These are phyloP conservation scores for Todus mexicanus DNA, from an alignment of 2,797 vertebrate species.

Conservation along the genomic window DNA sequence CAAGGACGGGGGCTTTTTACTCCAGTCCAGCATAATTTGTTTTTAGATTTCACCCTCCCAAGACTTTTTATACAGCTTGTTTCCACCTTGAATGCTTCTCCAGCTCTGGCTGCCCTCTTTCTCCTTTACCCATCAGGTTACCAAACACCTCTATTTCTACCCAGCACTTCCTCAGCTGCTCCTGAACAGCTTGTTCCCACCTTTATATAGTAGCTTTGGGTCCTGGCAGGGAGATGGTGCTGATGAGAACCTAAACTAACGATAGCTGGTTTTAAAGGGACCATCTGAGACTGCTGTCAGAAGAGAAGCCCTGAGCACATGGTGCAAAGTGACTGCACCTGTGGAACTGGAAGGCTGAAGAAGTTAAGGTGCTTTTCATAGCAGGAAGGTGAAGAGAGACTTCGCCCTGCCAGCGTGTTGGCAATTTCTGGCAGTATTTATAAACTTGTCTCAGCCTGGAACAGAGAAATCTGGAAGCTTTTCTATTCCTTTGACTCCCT, in stretches of 20 bases:
- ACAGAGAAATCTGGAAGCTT: not conserved
- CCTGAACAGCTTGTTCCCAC: not conserved
- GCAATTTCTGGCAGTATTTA: conserved; percentile 2
- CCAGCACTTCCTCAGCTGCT: not conserved
- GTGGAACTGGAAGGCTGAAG: not conserved
- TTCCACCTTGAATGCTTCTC: not conserved
- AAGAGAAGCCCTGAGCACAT: not conserved
- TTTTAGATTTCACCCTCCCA: not conserved
- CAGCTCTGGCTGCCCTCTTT: not conserved
- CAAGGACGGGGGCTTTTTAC: not conserved
- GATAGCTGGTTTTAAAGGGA: not conserved
- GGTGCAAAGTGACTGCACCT: not conserved
- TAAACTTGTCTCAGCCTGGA: not conserved
- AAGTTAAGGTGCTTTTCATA: not conserved
- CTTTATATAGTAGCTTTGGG: not conserved
- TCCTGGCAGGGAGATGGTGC: not conserved
- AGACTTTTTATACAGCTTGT: not conserved
- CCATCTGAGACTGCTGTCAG: not conserved
- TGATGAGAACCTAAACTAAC: not conserved
- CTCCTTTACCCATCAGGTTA: not conserved
- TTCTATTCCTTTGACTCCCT: not conserved
- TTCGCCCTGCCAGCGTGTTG: not conserved
- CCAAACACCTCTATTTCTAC: not conserved
- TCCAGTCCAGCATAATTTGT: not conserved
- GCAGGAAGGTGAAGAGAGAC: not conserved